These are phyloP conservation scores for Trissoscelio sp. DNA, from an alignment of 2,888 invertebrate species.

Conservation along the genomic window DNA sequence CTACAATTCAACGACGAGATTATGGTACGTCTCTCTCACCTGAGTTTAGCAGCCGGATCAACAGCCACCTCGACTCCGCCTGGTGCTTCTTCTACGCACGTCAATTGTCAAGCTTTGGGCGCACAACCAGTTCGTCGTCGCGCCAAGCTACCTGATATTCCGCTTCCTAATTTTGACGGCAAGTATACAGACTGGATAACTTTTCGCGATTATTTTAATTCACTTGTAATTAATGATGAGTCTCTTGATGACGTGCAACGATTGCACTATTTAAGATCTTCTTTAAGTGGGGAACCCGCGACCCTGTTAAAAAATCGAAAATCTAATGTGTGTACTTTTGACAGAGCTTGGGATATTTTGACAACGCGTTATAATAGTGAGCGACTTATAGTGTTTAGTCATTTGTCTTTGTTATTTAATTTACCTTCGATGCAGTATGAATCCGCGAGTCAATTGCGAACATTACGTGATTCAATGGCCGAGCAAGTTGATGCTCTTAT, in stretches of 20 bases:
- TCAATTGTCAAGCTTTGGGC: too few species aligned
- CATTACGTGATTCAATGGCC: background rate
- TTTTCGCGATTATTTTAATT: slow-evolving; percentile 4
- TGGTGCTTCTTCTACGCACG: too few species aligned
- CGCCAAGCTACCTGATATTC: too few species aligned
- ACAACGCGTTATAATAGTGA: background rate
- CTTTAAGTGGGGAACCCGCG: slow-evolving; percentile 2
- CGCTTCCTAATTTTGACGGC: slow-evolving; percentile 5
- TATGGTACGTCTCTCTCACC: too few species aligned
- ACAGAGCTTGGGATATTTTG: background rate
- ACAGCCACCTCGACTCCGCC: too few species aligned
- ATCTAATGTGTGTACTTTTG: background rate
- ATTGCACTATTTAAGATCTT: slow-evolving; percentile 18
- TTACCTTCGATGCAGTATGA: background rate
- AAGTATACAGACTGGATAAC: slow-evolving; percentile 11
- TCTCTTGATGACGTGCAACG: background rate
- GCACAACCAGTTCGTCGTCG: too few species aligned
- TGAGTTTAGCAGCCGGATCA: too few species aligned
- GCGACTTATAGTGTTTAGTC: background rate
- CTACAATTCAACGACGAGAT: too few species aligned
- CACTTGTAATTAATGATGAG: background rate
- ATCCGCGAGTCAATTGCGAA: slow-evolving; percentile 1
- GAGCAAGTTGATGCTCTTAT: slow-evolving; percentile 6
- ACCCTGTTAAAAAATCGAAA: background rate
- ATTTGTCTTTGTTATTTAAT: background rate